phyloP scores from a whole-genome alignment of 2,888 invertebrate genomes.

The Hoplodrina blanda region DNA sequence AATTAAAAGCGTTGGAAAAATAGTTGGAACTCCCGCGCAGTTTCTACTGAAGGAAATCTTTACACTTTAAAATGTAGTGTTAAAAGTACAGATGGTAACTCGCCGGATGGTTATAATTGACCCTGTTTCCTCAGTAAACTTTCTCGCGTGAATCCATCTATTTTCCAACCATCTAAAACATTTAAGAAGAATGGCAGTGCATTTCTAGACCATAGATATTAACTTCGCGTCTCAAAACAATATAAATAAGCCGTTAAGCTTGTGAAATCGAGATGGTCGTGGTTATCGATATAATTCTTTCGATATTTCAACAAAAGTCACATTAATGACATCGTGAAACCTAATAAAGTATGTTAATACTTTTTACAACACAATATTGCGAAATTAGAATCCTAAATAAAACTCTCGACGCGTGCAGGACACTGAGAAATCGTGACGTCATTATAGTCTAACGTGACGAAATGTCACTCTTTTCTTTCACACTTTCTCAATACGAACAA shows the following conservation, averaged over 20 bases:
- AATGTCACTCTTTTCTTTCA: constrained; percentile 26
- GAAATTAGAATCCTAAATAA: constrained; percentile 34
- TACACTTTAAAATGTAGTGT: constrained; percentile 1
- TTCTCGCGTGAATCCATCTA: constrained; percentile 8
- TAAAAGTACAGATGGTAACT: constrained; percentile 33
- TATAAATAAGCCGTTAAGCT: constrained; percentile 38
- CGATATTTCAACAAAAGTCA: constrained; percentile 47
- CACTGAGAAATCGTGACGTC: constrained; percentile 40
- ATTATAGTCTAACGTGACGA: constrained; percentile 14
- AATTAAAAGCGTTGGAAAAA: constrained; percentile 47
- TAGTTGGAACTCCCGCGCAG: not conserved
- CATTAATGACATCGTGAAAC: constrained; percentile 43
- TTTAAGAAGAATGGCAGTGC: constrained; percentile 52
- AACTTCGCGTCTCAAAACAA: constrained; percentile 35
- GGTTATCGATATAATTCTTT: constrained; percentile 23
- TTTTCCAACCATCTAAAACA: constrained; percentile 32
- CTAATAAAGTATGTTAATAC: constrained; percentile 36
- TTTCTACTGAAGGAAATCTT: constrained; percentile 5
- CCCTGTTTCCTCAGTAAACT: constrained; percentile 12
- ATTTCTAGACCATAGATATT: constrained; percentile 41
- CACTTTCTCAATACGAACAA: not conserved
- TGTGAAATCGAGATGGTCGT: constrained; percentile 36
- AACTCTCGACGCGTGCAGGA: constrained; percentile 36
- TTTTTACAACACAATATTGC: constrained; percentile 51
- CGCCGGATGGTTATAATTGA: constrained; percentile 43